Evolutionary conservation across 2,113 vertebrate species (phyloP).

Genomic region (Clarias batrachus): DNA sequence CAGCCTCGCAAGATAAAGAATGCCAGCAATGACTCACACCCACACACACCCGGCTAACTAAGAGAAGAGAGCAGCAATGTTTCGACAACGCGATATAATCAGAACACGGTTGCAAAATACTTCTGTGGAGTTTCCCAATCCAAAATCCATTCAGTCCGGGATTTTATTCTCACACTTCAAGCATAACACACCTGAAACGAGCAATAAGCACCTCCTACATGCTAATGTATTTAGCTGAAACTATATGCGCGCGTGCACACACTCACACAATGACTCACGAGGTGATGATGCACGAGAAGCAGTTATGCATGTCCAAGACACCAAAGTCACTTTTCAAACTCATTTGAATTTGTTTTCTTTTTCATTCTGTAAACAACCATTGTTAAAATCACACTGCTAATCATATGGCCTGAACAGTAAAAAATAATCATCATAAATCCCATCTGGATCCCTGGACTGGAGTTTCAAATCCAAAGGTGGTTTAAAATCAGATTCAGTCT

Average conservation of each 20-base stretch:
- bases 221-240: neutral
- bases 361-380: too few relatives aligned
- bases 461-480: too few relatives aligned
- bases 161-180: neutral
- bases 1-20: neutral
- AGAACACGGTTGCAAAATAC: neutral
- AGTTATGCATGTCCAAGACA: neutral
- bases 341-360: too few relatives aligned
- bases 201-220: neutral
- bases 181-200: neutral
- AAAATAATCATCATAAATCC: too few relatives aligned
- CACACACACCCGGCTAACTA: neutral
- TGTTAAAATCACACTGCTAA: too few relatives aligned
- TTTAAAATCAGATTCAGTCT: too few relatives aligned
- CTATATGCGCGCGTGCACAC: neutral
- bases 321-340: neutral
- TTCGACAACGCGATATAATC: neutral
- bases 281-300: neutral
- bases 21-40: neutral
- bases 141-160: neutral
- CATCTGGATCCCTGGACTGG: too few relatives aligned
- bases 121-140: neutral
- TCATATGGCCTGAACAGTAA: too few relatives aligned
- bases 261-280: neutral
- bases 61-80: neutral